Conservation (phyloP, 2,888 invertebrate species). For the Ethmia dodecea region DNA sequence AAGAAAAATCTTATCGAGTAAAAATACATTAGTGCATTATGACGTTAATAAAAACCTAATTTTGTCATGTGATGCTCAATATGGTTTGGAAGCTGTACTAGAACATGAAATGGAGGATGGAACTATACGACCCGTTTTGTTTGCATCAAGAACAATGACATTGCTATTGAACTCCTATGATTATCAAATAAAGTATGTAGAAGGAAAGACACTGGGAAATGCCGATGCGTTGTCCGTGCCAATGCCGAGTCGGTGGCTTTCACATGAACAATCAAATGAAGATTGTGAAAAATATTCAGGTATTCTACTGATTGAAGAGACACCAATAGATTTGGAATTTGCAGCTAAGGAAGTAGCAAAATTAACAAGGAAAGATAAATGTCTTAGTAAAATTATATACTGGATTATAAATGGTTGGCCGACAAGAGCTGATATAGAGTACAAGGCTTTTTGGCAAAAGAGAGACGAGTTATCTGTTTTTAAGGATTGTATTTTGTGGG, state of each 20-base stretch:
- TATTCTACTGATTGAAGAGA: no score
- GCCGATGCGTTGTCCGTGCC: no score
- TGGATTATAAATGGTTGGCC: no score
- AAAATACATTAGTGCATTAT: background rate
- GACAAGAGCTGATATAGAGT: no score
- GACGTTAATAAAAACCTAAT: background rate
- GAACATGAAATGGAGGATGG: conserved; percentile 22
- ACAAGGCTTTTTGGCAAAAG: no score
- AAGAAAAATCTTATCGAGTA: background rate
- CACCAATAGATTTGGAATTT: conserved; percentile 3
- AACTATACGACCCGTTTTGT: conserved; percentile 24
- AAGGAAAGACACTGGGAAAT: background rate
- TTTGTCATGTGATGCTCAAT: background rate
- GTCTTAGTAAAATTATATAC: no score
- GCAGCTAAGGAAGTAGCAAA: conserved; percentile 3
- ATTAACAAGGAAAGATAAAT: no score
- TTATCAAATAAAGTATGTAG: background rate
- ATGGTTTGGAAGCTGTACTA: conserved; percentile 29
- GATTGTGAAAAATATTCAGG: no score
- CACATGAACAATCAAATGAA: no score
- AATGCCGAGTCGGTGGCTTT: no score
- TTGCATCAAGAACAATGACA: conserved; percentile 28
- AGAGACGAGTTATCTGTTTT: no score
- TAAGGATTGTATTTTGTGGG: conserved; percentile 13
- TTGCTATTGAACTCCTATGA: background rate